Evolutionary conservation across 2,113 vertebrate genomes (phyloP), one percentile per base, ranked within the genome.

Genomic region (Spheniscus mendiculus): DNA sequence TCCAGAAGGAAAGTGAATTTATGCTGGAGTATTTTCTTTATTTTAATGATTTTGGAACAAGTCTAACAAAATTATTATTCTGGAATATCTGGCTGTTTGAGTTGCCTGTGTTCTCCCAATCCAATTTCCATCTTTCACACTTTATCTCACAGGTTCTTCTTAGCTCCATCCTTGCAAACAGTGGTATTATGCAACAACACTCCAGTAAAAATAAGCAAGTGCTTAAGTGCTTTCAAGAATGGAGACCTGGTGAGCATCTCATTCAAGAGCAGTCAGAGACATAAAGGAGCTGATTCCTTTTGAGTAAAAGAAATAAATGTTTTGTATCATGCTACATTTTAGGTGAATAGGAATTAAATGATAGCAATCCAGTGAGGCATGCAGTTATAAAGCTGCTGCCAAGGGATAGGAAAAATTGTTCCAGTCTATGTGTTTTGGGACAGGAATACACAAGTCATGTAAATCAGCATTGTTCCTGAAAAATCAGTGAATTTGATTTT

Each of bases 211-310:
- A 94, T 61, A 84, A 84, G 61, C 65, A 92, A 93, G 56, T 81
- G 25, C 77, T 82, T 85, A 82, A 96, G 86, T 83, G 69, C 40
- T 91, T 96, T 93, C 77, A 94, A 91, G 78, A 93, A 91, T 44
- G 62, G 73, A 89, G 58, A 93, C 86, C 70, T 69, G 36, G 53
- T 87, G 62, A 97, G 55, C 34, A 62, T 49, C 78, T 79, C 47
- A 67, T 93, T 94, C 73, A 91, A 83, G 61, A 66, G n/a, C 49
- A 96, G 89, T 42, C 67, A 95, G 80, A 92, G 36, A 66, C 53
- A 89, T 72, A 87, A 94, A 93, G n/a, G 21, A 92, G 19, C 14
- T 82, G 70, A 92, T 89, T 87, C 36, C 29, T 77, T 93, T 30
- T 47, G 40, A 79, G 52, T 65, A 80, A 50, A 63, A 93, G 38